These are phyloP conservation scores for Tenodera sinensis DNA, from an alignment of 2,888 invertebrate genomes.

Conservation along the genomic window DNA sequence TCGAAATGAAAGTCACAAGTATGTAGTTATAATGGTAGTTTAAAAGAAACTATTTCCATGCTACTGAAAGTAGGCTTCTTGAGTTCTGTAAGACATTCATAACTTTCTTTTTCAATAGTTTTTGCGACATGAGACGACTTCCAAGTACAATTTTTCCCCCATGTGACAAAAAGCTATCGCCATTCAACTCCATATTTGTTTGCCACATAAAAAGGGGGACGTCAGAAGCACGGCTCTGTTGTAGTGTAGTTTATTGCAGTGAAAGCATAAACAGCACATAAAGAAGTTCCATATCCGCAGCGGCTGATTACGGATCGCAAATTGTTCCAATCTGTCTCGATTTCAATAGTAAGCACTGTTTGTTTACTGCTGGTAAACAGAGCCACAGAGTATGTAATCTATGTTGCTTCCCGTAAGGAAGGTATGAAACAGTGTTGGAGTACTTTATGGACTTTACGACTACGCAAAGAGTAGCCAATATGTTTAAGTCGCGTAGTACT, in stretches of 20 bases:
- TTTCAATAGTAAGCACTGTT: not conserved
- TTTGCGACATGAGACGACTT: not conserved
- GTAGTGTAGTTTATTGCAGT: not conserved
- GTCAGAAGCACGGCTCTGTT: not conserved
- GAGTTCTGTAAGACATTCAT: too few relatives aligned
- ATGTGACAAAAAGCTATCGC: not conserved
- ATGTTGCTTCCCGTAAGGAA: not conserved
- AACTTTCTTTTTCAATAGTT: not conserved
- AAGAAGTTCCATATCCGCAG: not conserved
- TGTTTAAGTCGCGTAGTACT: not conserved
- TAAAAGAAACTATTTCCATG: too few relatives aligned
- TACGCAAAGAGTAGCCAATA: not conserved
- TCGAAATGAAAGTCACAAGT: too few relatives aligned
- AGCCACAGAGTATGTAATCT: not conserved
- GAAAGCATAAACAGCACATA: not conserved
- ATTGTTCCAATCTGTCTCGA: not conserved
- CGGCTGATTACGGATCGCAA: not conserved
- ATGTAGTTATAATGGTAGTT: too few relatives aligned
- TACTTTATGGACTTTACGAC: not conserved
- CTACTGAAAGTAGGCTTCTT: not conserved
- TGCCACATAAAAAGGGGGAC: not conserved
- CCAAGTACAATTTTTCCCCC: not conserved
- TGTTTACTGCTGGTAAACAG: not conserved
- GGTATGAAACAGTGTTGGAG: not conserved
- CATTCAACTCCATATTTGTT: not conserved